Evolutionary conservation across 2,113 vertebrate species (phyloP).

Genomic region (Ammodytes dubius): DNA sequence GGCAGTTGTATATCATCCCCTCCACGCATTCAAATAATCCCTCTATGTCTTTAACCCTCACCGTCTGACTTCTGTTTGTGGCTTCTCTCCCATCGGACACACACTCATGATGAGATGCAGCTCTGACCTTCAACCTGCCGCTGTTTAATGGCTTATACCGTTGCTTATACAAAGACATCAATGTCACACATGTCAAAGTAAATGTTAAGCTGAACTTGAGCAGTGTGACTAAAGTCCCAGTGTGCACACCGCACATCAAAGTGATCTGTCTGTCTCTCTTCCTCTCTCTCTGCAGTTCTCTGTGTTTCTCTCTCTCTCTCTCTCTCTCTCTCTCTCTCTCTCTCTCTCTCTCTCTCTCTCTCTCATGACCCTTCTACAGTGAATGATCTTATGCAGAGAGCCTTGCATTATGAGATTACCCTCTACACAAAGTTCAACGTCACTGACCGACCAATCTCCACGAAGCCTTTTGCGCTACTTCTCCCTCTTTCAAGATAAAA

Average conservation of each 20-base stretch:
- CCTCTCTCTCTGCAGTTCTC: not conserved
- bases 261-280: not conserved
- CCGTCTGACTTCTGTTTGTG: constrained; percentile 16
- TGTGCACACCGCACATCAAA: constrained; percentile 23
- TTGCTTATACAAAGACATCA: constrained; percentile 12
- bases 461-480: constrained; percentile 16
- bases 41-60: constrained; percentile 28
- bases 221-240: constrained; percentile 10
- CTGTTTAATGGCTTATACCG: not conserved
- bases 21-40: constrained; percentile 15
- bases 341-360: not conserved
- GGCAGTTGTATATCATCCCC: constrained; percentile 28
- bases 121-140: not conserved
- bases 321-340: not conserved
- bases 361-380: constrained; percentile 23
- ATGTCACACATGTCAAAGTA: constrained; percentile 6
- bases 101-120: not conserved
- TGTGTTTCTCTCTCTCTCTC: not conserved
- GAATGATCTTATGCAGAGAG: constrained; percentile 30
- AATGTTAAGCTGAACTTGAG: constrained; percentile 41
- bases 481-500: constrained; percentile 38
- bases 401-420: constrained; percentile 28
- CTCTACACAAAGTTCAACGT: constrained; percentile 51
- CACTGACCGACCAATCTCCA: constrained; percentile 52
- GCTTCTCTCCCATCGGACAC: constrained; percentile 21